phyloP scores from a whole-genome alignment of 2,113 vertebrate genomes.

The Heteronetta atricapilla region DNA sequence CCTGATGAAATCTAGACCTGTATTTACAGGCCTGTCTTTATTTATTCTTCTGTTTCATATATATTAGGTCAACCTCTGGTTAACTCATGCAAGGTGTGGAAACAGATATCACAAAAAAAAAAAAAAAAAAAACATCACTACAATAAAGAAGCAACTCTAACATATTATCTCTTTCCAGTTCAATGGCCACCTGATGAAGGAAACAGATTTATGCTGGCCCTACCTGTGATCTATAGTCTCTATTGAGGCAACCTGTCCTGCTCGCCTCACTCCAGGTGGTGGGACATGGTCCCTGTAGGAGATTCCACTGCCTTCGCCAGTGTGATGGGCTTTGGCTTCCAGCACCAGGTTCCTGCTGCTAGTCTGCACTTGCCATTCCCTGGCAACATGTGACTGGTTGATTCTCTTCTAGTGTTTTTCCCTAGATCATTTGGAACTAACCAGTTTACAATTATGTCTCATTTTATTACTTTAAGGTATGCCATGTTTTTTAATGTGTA shows the following conservation, averaged over 20 bases:
- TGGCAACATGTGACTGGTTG: background rate
- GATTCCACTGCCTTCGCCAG: background rate
- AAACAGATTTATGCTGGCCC: background rate
- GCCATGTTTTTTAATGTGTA: background rate
- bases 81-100: background rate
- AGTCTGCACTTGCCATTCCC: accelerated
- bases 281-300: accelerated
- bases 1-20: background rate
- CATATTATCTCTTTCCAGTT: background rate
- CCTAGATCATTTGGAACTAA: background rate
- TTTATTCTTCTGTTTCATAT: background rate
- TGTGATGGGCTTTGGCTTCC: accelerated
- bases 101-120: accelerated
- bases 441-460: background rate
- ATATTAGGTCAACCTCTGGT: background rate
- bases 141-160: background rate
- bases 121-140: background rate
- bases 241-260: accelerated
- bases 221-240: background rate
- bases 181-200: background rate
- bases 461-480: background rate
- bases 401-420: background rate
- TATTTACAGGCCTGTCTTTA: background rate
- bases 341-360: background rate
- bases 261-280: accelerated